Conservation (phyloP, 2,797 vertebrate genomes). For the Otus scops region DNA sequence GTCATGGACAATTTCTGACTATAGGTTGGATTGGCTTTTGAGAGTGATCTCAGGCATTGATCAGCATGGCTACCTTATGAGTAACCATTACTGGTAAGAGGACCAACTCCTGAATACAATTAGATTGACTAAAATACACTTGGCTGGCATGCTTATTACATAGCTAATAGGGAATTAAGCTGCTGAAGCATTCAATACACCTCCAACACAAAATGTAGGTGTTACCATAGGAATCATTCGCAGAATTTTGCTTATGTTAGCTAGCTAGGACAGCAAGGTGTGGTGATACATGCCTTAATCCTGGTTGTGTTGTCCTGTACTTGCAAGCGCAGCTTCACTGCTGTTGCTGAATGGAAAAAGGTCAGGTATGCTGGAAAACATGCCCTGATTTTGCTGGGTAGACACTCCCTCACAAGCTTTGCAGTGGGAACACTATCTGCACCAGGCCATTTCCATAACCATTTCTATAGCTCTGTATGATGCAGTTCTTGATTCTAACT, state of each 20-base stretch:
- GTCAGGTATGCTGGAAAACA: not conserved
- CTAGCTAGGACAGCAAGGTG: not conserved
- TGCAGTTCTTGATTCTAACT: not conserved
- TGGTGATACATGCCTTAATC: not conserved
- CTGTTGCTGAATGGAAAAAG: not conserved
- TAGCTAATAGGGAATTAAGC: not conserved
- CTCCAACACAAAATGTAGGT: not conserved
- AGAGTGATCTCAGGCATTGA: not conserved
- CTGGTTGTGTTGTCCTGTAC: not conserved
- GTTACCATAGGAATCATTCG: not conserved
- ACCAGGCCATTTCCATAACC: not conserved
- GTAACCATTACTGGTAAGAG: not conserved
- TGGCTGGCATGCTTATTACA: not conserved
- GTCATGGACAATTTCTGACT: not conserved
- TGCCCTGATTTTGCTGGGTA: not conserved
- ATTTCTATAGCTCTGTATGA: not conserved
- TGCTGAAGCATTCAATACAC: not conserved
- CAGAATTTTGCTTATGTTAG: not conserved
- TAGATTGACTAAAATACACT: not conserved
- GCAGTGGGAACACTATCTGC: not conserved
- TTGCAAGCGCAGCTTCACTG: not conserved
- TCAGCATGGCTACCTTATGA: not conserved
- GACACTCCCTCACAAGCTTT: not conserved
- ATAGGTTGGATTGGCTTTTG: not conserved
- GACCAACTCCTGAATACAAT: not conserved